A percentile compares a stretch with the other conserved stretches of the same genome.
These are phyloP conservation scores for Emydura subglobosa DNA, from an alignment of 2,113 vertebrate genomes.

Conservation along the genomic window DNA sequence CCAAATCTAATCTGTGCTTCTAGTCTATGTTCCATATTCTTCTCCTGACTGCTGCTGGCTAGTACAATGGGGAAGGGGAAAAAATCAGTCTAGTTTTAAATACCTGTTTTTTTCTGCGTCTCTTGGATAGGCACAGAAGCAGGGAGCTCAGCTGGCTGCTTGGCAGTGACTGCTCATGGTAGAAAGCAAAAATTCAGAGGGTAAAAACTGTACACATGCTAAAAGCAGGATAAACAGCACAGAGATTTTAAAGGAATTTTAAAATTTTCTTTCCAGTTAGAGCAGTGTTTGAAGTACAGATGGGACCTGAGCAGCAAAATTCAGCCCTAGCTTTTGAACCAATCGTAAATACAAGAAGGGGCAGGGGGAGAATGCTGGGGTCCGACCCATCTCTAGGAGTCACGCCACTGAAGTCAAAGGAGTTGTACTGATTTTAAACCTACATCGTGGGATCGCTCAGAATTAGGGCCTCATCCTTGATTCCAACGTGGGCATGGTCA, in stretches of 20 bases:
- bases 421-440: neutral
- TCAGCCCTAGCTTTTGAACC: neutral
- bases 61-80: neutral
- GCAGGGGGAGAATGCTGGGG: neutral
- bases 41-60: slow-evolving; percentile 16
- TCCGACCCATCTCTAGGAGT: neutral
- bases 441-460: neutral
- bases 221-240: neutral
- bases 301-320: neutral
- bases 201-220: neutral
- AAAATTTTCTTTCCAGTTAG: neutral
- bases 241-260: neutral
- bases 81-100: neutral
- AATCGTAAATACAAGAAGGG: neutral
- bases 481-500: neutral
- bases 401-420: neutral
- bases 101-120: slow-evolving; percentile 52
- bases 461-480: neutral
- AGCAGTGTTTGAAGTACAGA: neutral
- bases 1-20: slow-evolving; percentile 52
- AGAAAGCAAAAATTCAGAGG: slow-evolving; percentile 46
- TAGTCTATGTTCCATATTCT: slow-evolving; percentile 28
- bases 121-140: slow-evolving; percentile 47
- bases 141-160: slow-evolving; percentile 35
- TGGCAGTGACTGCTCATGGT: slow-evolving; percentile 48